Conservation (phyloP, 2,888 invertebrate species). For the Clunio marinus region DNA sequence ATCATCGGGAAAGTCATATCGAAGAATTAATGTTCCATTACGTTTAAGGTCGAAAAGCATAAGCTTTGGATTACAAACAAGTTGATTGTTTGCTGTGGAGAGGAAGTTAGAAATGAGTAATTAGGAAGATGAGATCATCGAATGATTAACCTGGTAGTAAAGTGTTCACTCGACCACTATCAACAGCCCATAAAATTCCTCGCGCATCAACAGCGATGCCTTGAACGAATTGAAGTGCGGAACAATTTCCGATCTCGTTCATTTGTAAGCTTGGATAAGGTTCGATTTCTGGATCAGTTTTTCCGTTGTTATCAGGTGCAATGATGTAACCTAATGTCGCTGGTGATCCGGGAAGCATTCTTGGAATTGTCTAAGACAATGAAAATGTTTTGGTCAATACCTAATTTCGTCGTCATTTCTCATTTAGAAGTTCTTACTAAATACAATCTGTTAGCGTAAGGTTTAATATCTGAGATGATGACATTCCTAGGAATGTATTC, state of each 20-base stretch:
- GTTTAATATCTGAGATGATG: constrained; percentile 63
- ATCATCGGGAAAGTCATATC: constrained; percentile 60
- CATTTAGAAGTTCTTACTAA: no score
- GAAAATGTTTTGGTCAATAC: no score
- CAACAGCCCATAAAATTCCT: constrained; percentile 66
- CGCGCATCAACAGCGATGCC: constrained; percentile 67
- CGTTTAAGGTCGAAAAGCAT: constrained; percentile 63
- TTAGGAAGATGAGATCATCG: not conserved
- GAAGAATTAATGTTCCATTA: constrained; percentile 55
- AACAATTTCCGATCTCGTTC: constrained; percentile 64
- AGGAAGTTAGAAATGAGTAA: not conserved
- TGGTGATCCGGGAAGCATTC: constrained; percentile 67
- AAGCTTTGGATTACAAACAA: constrained; percentile 64
- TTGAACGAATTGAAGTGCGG: constrained; percentile 68
- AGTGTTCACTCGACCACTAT: constrained; percentile 63
- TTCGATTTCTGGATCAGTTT: constrained; percentile 57
- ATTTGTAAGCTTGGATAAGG: constrained; percentile 70
- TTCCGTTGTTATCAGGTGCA: constrained; percentile 48
- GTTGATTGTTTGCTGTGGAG: constrained; percentile 41
- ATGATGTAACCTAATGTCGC: constrained; percentile 63
- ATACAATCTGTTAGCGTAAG: constrained; percentile 63
- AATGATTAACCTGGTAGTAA: constrained; percentile 50
- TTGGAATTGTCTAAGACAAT: constrained; percentile 58
- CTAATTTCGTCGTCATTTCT: no score
- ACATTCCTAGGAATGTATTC: constrained; percentile 65